These are phyloP conservation scores for Aethes cnicana DNA, from an alignment of 2,888 invertebrate species.

Conservation along the genomic window DNA sequence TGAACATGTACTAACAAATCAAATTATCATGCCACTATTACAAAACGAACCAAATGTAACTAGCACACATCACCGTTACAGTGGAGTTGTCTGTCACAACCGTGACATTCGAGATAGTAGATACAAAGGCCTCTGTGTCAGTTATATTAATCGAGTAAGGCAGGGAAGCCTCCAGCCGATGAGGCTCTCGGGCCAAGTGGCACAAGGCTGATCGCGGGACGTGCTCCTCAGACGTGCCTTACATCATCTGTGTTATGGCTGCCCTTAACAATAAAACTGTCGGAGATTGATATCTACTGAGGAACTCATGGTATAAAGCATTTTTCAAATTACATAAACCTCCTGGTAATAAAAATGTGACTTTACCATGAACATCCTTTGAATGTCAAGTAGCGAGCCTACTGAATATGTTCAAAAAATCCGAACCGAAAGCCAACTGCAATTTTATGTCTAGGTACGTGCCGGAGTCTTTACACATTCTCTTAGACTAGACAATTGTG, in stretches of 20 bases:
- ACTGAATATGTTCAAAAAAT: too few species aligned
- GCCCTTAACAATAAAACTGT: constrained; percentile 23
- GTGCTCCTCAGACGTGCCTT: constrained; percentile 38
- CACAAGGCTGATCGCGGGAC: constrained; percentile 47
- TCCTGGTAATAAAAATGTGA: constrained; percentile 1
- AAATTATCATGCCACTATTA: constrained; percentile 19
- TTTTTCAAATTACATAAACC: constrained; percentile 10
- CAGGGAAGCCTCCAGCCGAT: constrained; percentile 17
- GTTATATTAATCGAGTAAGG: constrained; percentile 26
- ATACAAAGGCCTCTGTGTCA: constrained; percentile 28
- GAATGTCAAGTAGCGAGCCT: constrained; percentile 2
- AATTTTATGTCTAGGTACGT: too few species aligned
- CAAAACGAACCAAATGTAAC: constrained; percentile 14
- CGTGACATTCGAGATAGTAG: constrained; percentile 22
- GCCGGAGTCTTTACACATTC: too few species aligned
- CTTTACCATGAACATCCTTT: neutral
- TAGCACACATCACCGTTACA: constrained; percentile 14
- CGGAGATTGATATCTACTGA: constrained; percentile 23
- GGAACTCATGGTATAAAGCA: constrained; percentile 8
- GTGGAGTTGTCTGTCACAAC: constrained; percentile 7
- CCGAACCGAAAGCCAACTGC: too few species aligned
- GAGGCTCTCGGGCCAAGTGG: constrained; percentile 32
- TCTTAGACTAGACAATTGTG: neutral
- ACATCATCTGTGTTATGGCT: constrained; percentile 24
- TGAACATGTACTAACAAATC: neutral